Evolutionary conservation across 2,888 invertebrate species (phyloP).

Genomic region (Drosophila mimica): DNA sequence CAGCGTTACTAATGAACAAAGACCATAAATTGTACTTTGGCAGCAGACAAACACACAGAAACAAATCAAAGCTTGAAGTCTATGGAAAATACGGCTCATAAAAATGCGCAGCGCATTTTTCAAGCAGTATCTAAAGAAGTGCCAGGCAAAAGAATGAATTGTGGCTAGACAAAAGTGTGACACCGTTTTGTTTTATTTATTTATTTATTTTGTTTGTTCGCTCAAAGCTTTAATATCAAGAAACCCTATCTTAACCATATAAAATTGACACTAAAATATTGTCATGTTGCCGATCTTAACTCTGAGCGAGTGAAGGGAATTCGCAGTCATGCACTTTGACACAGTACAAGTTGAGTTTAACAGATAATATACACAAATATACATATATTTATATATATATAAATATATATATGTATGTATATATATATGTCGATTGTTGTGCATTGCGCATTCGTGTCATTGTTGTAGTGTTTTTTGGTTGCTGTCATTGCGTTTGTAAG

Average conservation of each 20-base stretch:
- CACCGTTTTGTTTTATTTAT: constrained; percentile 26
- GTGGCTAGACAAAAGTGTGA: constrained; percentile 34
- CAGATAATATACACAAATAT: constrained; percentile 3
- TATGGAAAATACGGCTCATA: constrained; percentile 44
- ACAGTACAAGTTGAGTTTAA: constrained; percentile 34
- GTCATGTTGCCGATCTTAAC: constrained; percentile 11
- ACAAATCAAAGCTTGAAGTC: constrained; percentile 30
- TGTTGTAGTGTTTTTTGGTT: constrained; percentile 25
- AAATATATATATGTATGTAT: constrained; percentile 1
- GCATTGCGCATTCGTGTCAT: constrained; percentile 50
- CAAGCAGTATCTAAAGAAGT: constrained; percentile 44
- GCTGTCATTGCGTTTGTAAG: constrained; percentile 65
- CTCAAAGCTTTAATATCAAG: constrained; percentile 3
- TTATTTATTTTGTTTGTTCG: neutral
- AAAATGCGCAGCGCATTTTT: constrained; percentile 61
- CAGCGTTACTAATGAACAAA: constrained; percentile 62
- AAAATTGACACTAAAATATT: constrained; percentile 10
- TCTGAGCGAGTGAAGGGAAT: constrained; percentile 37
- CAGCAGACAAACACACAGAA: constrained; percentile 9
- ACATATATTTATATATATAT: constrained; percentile 1
- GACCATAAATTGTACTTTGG: constrained; percentile 62
- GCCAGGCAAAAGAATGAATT: constrained; percentile 35
- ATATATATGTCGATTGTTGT: constrained; percentile 52
- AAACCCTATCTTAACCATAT: neutral
- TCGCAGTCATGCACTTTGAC: constrained; percentile 55